Base-by-base conservation (phyloP, 2,113 vertebrate genomes). In the Nycticorax nycticorax region DNA sequence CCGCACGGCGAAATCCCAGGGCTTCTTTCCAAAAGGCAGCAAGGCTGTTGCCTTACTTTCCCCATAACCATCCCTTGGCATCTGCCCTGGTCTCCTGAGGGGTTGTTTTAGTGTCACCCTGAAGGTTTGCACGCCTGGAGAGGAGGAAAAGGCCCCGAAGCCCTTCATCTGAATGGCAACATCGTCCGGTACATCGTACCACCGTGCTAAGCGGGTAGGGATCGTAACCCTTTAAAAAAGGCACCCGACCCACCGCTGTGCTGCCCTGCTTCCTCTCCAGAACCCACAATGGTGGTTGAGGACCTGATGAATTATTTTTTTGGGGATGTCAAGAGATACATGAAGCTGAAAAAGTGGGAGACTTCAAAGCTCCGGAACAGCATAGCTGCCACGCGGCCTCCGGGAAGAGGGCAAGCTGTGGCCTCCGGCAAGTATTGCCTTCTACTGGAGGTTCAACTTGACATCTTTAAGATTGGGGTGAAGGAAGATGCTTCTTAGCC, bases 1-100 rank as follows among this genome's bases (percentile, higher is more conserved):
- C n/a, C 0, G 0, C 8, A 0, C 1, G 5, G 50, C 0, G 2
- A 14, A 12, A 45, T 27, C 24, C 3, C 41, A 33, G 71, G 59
- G 56, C 11, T 68, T 15, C 53, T 39, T 57, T 13, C 63, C 14
- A 13, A 33, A 18, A 32, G 33, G 39, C 74, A 39, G 33, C 39
- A 17, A 19, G 9, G 56, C 37, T 48, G 3, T 43, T 48, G 30
- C 48, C 22, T 16, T 20, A 6, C 27, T 53, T 27, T 15, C 24
- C 26, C 41, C 55, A 3, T 50, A 57, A 6, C 30, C 55, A 0
- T 33, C 45, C n/a, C 10, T 9, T 2, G 10, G 66, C 12, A 41
- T 10, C 27, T 24, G 35, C 21, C 56, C 37, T 23, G 27, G 1
- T 37, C 24, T 24, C 21, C 69, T 8, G 26, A 62, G 73, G 82